Conservation (phyloP, 2,888 invertebrate genomes). For the Nemotelus nigrinus region DNA sequence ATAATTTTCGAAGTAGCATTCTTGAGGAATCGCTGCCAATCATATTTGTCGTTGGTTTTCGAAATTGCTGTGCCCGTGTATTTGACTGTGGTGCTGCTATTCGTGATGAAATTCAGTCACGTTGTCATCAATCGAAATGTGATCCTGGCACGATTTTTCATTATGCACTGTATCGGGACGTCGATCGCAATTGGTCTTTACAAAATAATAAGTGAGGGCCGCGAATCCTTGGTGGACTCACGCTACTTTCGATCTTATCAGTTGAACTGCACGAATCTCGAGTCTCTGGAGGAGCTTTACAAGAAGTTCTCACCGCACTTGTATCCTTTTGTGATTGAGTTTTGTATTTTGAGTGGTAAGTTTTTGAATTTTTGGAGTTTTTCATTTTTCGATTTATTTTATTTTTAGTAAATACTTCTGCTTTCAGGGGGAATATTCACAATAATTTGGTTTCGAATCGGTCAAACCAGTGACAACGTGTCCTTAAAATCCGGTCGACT, state of each 20-base stretch:
- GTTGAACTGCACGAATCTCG: slow-evolving; percentile 64
- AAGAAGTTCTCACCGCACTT: slow-evolving; percentile 78
- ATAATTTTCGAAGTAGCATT: slow-evolving; percentile 75
- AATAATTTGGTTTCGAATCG: slow-evolving; percentile 80
- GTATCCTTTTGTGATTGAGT: slow-evolving; percentile 83
- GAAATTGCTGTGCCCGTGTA: slow-evolving; percentile 78
- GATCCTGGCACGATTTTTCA: slow-evolving; percentile 74
- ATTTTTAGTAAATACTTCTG: slow-evolving; percentile 57
- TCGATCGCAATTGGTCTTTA: slow-evolving; percentile 85
- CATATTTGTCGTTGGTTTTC: slow-evolving; percentile 69
- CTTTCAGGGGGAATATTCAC: slow-evolving; percentile 73
- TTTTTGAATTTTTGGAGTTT: neutral
- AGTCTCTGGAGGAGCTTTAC: slow-evolving; percentile 66
- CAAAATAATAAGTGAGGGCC: slow-evolving; percentile 78
- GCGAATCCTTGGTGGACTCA: slow-evolving; percentile 62
- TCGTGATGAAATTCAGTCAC: slow-evolving; percentile 85
- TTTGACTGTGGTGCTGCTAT: slow-evolving; percentile 80
- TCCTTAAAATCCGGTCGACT: slow-evolving; percentile 68
- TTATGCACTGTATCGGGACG: slow-evolving; percentile 84
- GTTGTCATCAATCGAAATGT: slow-evolving; percentile 68
- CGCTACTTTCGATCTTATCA: slow-evolving; percentile 54
- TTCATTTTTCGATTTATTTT: neutral
- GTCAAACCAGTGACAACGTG: slow-evolving; percentile 66
- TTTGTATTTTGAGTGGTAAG: slow-evolving; percentile 78
- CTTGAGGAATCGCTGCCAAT: slow-evolving; percentile 71